Conservation (phyloP, 2,113 vertebrate species). For the Morone saxatilis region DNA sequence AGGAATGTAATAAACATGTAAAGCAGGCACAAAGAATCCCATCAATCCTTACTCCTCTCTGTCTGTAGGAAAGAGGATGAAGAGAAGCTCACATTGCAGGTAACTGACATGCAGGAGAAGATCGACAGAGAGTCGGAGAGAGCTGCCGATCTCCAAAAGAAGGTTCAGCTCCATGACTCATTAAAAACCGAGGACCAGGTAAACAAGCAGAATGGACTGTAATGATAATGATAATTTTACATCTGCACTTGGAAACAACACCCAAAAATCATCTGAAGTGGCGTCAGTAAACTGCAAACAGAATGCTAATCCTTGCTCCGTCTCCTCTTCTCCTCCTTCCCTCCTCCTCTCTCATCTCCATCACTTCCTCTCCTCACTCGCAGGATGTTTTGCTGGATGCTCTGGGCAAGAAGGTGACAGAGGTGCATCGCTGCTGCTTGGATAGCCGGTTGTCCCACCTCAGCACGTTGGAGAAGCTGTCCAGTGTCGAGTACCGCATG, state of each 20-base stretch:
- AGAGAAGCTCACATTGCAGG: background rate
- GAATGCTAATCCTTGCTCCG: background rate
- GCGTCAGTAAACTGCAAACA: background rate
- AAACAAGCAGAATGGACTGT: background rate
- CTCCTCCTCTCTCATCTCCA: background rate
- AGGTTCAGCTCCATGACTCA: background rate
- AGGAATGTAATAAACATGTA: too few relatives aligned
- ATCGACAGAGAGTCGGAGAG: background rate
- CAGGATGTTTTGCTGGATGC: background rate
- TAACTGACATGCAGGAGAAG: background rate
- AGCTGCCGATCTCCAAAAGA: background rate
- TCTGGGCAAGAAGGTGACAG: background rate
- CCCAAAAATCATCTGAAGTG: background rate
- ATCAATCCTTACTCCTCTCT: background rate
- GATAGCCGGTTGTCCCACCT: background rate
- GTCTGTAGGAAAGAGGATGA: background rate
- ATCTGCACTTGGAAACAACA: background rate
- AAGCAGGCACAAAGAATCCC: background rate
- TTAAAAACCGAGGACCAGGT: background rate
- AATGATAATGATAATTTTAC: too few relatives aligned
- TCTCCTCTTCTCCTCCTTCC: background rate
- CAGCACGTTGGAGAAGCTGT: conserved; percentile 5
- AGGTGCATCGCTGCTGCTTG: background rate
- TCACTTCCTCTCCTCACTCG: background rate
- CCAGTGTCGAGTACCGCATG: background rate